Base-by-base conservation (phyloP, 2,113 vertebrate species). In the Hiodon tergisus region DNA sequence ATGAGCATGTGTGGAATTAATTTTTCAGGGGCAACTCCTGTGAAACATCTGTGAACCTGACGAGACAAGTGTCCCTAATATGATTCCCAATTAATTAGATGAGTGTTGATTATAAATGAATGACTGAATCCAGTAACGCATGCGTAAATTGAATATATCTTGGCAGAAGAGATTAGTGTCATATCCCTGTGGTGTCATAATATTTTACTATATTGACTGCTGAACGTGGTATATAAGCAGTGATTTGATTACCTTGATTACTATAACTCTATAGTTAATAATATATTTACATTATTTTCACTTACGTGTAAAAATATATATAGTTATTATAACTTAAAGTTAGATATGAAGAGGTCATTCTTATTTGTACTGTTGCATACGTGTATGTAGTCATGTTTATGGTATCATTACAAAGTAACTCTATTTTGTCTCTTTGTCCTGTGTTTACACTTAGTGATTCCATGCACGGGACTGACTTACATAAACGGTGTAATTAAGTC, bases 51-150 rank as follows among this genome's bases (percentile, higher is more conserved):
- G 71, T 50, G 57, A 62, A 66, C 10, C 2, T 53, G 58, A 67
- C 76, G 66, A 73, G 77, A 57, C 75, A 55, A 31, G 1, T 47
- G 69, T 83, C 86, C 80, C 87, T 79, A 63, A 71, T 77, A 74
- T 78, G 73, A 81, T 88, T 70, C 79, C 75, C 86, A 83, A 86
- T 87, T 88, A 76, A 88, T 82, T 74, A 85, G 76, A 79, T 46
- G 62, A 81, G 85, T 84, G 81, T 75, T 85, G 85, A 46, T 87
- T 81, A 86, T 90, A 79, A 75, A 88, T 84, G 82, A 72, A 84
- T 84, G 86, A 85, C 85, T 80, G 82, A 81, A 69, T 78, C 69
- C 75, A 80, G 52, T 50, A 72, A 61, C 46, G 65, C 59, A 79
- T 61, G 81, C 69, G 60, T 79, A 86, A 83, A 84, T 87, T 85